A percentile compares a stretch with the other conserved stretches of the same genome.
These are phyloP conservation scores for Oligia latruncula DNA, from an alignment of 2,888 invertebrate species.

Conservation along the genomic window DNA sequence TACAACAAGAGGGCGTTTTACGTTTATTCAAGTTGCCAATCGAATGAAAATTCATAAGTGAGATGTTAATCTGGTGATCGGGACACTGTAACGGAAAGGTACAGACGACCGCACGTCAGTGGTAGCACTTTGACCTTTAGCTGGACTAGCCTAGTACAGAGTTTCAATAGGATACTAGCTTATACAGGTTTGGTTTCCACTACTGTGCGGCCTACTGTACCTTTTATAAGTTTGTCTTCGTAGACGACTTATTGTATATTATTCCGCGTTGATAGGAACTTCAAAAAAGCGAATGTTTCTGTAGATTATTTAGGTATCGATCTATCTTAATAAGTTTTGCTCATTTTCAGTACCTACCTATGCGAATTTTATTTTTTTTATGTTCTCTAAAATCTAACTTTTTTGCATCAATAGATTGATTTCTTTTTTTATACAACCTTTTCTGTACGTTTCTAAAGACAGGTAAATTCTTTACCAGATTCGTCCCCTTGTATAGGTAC, in stretches of 20 bases:
- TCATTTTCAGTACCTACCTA: neutral
- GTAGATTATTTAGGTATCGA: too few relatives aligned
- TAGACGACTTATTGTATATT: neutral
- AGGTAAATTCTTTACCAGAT: too few relatives aligned
- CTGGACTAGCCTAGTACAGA: neutral
- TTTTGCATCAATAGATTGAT: too few relatives aligned
- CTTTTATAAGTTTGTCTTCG: neutral
- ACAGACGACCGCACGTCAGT: neutral
- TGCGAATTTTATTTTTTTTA: neutral
- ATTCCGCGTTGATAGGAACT: neutral
- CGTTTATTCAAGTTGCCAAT: slow-evolving; percentile 42
- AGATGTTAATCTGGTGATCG: slow-evolving; percentile 3
- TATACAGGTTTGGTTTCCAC: neutral
- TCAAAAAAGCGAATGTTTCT: too few relatives aligned
- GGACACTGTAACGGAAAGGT: neutral
- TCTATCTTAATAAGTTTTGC: neutral
- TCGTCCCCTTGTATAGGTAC: too few relatives aligned
- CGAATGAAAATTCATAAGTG: slow-evolving; percentile 33
- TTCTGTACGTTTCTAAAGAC: too few relatives aligned
- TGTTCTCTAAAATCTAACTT: too few relatives aligned
- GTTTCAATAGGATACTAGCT: neutral
- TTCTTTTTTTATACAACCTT: too few relatives aligned
- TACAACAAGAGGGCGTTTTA: slow-evolving; percentile 37
- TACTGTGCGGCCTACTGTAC: neutral
- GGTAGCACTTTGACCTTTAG: neutral